Base-by-base conservation (phyloP, 2,797 vertebrate species). In the Mus spretus region DNA sequence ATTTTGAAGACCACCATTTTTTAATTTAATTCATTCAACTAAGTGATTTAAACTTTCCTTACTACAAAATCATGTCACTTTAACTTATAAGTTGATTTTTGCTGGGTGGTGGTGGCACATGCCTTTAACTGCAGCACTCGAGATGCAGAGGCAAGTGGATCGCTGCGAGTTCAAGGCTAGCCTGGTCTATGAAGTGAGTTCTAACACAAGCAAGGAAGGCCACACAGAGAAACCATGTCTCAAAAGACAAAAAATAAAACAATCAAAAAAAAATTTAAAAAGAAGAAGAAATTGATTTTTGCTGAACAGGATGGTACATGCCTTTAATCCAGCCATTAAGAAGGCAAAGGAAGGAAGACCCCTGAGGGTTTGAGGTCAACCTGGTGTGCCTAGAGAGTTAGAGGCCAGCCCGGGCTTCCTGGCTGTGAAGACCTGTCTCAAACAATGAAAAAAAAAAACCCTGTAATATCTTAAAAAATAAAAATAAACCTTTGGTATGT, bases 31-130 rank as follows among this genome's bases (percentile, higher is more conserved):
- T 93, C 87, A 86, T 75, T 93, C 75, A 91, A 61, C 74, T 81
- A 90, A 89, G n/a, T 47, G 31, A 65, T 74, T 88, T 81, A 44
- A 89, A 72, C 4, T 78, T 87, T 84, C 40, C 91, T 92, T 96
- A 50, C 15, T 67, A 67, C 61, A 81, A 26, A 96, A 79, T 95
- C 81, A 10, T 44, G 15, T 79, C 37, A 22, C 17, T 78, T 96
- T 88, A 81, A 59, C 63, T 95, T 80, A 50, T 65, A 53, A 65
- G 34, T 90, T 89, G 44, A 61, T 59, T 90, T 97, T 96, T 55
- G 83, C 19, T 70, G 3, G 1, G 22, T 2, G n/a, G 50, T 15
- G 47, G 34, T n/a, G 31, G 47, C 11, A 70, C 31, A 70, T 34
- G 34, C 7, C 63, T 70, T 26, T 26, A 86, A 53, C 70, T 3